Base-by-base conservation (phyloP, 1,140 invertebrate genomes). In the Heliconius nattereri region DNA sequence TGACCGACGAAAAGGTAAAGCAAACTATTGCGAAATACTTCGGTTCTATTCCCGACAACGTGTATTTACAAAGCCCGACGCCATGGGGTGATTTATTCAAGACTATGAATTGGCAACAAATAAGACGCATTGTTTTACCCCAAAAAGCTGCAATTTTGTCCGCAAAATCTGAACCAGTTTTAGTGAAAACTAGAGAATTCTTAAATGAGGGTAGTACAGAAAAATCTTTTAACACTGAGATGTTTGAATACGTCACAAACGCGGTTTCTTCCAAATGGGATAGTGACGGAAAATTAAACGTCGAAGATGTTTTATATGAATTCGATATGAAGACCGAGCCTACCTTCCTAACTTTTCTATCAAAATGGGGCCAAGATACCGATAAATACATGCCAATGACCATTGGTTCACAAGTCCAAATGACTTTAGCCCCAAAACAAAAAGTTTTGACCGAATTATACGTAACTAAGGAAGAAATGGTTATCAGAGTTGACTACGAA, bases 31-130 rank as follows among this genome's bases (percentile, higher is more conserved):
- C 66, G 29, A 54, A 29, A 0, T 83, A 83, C 76, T 83, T 85
- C 35, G 86, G 84, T 3, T 40, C 29, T 7, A 71, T 66, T 23
- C 88, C 88, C 1, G 83, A 81, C n/a, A 82, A 86, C 71, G 84
- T 84, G 6, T 90, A 78, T 75, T 5, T 88, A 2, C 83, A 70
- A n/a, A 87, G 86, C 71, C 87, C 88, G 0, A 90, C 88, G 0
- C 85, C 86, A 5, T 90, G 85, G 84, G 85, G 84, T 0, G 89
- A 88, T 74, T 75, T 90, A 1, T 89, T 85, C 72, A 71, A 75
- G 32, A 82, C 80, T 1, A 83, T 83, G 73, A 83, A 81, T 20
- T 88, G 87, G 87, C n/a, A 79, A 19, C 82, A 85, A 32, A 86
- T 87, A 1, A 78, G 71, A 20, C 85, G 81, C 26, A 83, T 83